These are phyloP conservation scores for Pyrochroa serraticornis DNA, from an alignment of 2,888 invertebrate genomes.

Conservation along the genomic window DNA sequence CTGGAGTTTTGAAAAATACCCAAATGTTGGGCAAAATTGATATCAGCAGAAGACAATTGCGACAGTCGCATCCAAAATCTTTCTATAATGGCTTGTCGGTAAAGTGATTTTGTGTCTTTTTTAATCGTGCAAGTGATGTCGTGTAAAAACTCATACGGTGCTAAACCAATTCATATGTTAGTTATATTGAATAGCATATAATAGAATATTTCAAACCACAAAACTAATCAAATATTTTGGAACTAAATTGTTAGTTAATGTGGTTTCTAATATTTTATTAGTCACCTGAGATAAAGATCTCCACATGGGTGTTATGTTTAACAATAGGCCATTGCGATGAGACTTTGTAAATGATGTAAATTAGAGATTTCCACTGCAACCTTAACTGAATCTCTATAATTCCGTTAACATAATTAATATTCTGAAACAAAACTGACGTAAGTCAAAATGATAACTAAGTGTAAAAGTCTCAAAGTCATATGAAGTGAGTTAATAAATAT, in stretches of 20 bases:
- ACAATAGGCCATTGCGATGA: constrained; percentile 66
- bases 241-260: too few species aligned
- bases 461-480: too few species aligned
- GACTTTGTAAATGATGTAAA: constrained; percentile 71
- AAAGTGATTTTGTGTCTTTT: constrained; percentile 68
- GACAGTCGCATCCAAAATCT: constrained; percentile 70
- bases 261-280: background rate
- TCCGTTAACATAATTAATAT: constrained; percentile 61
- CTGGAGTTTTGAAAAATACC: constrained; percentile 68
- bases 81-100: constrained; percentile 69
- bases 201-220: constrained; percentile 4
- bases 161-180: constrained; percentile 48
- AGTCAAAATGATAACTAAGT: too few species aligned
- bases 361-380: constrained; percentile 75
- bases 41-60: constrained; percentile 69
- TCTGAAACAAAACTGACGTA: constrained; percentile 56
- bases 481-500: constrained; percentile 2
- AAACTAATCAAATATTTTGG: too few species aligned
- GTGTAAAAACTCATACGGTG: constrained; percentile 75
- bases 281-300: constrained; percentile 55
- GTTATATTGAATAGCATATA: constrained; percentile 6
- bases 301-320: constrained; percentile 53
- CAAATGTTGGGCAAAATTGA: constrained; percentile 70
- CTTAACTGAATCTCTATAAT: constrained; percentile 68
- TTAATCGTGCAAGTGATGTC: constrained; percentile 72